Evolutionary conservation across 1,140 invertebrate species (phyloP), one percentile per base, ranked within the genome.

Genomic region (Cydia strobilella): DNA sequence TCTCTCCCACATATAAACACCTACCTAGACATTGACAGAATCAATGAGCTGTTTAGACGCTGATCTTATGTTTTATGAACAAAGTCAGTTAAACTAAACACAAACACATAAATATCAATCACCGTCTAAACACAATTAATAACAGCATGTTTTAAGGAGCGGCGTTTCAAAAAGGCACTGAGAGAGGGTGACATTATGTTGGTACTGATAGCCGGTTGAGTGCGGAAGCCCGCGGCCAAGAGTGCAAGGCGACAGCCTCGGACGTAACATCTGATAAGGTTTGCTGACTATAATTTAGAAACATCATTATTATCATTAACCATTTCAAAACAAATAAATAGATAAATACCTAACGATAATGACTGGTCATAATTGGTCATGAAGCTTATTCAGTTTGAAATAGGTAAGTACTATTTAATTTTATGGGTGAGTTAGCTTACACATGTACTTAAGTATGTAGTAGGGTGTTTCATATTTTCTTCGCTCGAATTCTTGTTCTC

Each of bases 101-200:
- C 12, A 42, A 42, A 12, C 39, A 42, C 51, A 7, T 20, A 59
- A 12, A 9, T 23, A 23, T 20, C 18, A 20, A 59, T 59, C 18
- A 59, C 3, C 54, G n/a, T 18, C 51, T n/a, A 54, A 18, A 18
- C 6, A n/a, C 15, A n/a, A 54, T 54, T 54, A n/a, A 6, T 54
- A 18, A 23, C 54, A 7, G n/a, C 54, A 23, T 23, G 20, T 59
- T 59, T n/a, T 20, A 59, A 10, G 54, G 54, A 18, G 62, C 25
- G 20, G 65, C n/a, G 42, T 69, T 35, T 69, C 35, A 69, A 69
- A 69, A 69, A 69, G 65, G 65, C 35, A 69, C 5, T 69, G 35
- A 20, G 31, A 69, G 15, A 69, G 65, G 65, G 31, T 69, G 27
- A 69, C 65, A 66, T 66, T 65, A 66, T 6, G 25, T 27, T 0